Evolutionary conservation across 37 sponge, comb jelly and placozoan genomes (phyloP).

Genomic region (Mnemiopsis leidyi): DNA sequence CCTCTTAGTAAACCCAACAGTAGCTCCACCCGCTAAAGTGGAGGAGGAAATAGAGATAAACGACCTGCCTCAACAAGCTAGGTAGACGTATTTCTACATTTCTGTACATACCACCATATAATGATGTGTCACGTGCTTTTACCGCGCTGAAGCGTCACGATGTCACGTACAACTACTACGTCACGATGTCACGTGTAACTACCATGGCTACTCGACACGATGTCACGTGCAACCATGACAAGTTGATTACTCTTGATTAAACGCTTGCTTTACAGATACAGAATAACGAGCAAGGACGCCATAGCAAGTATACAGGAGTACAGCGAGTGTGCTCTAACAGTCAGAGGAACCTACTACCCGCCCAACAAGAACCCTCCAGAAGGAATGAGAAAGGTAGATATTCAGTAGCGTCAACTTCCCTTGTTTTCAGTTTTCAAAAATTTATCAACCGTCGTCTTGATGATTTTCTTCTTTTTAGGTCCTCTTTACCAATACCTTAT

Average conservation of each 20-base stretch:
- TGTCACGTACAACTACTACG: too few species aligned
- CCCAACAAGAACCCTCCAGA: constrained; percentile 74
- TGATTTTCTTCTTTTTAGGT: too few species aligned
- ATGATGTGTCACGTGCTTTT: neutral
- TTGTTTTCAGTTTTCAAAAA: too few species aligned
- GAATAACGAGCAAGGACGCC: constrained; percentile 71
- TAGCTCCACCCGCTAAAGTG: constrained; percentile 67
- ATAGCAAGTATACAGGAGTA: constrained; percentile 87
- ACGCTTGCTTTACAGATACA: neutral
- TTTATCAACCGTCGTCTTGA: too few species aligned
- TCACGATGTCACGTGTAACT: neutral
- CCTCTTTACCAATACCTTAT: too few species aligned
- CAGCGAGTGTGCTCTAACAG: constrained; percentile 85
- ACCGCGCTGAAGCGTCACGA: neutral
- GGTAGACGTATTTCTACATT: constrained; percentile 77
- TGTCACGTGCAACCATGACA: neutral
- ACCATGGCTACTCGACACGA: neutral
- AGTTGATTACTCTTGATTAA: too few species aligned
- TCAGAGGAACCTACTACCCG: constrained; percentile 86
- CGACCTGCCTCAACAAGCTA: constrained; percentile 92
- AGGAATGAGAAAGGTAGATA: constrained; percentile 74
- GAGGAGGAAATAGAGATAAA: constrained; percentile 94
- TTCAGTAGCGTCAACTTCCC: too few species aligned
- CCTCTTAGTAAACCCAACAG: neutral
- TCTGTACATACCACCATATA: neutral